Evolutionary conservation across 2,113 vertebrate species (phyloP).

Genomic region (Condylura cristata): DNA sequence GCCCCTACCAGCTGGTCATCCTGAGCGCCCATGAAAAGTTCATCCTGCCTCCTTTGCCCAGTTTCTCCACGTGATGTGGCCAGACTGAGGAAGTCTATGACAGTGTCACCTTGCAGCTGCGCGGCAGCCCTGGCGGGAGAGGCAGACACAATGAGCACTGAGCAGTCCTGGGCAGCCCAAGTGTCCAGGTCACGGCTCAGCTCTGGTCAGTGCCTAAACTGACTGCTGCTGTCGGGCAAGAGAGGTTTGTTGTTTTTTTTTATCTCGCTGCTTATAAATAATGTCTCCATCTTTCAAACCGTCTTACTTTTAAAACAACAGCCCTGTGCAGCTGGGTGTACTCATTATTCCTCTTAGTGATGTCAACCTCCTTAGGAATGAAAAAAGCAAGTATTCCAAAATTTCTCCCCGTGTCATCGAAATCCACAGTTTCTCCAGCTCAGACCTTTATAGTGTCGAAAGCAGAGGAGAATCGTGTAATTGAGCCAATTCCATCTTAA

Average conservation of each 20-base stretch:
- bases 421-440: not conserved
- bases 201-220: not conserved
- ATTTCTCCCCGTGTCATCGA: not conserved
- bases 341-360: conserved; percentile 35
- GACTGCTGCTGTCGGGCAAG: not conserved
- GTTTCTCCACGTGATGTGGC: not conserved
- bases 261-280: conserved; percentile 70
- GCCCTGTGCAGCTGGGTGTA: conserved; percentile 49
- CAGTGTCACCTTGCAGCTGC: not conserved
- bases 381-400: not conserved
- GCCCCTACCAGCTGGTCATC: not conserved
- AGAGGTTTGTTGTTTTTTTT: conserved; percentile 32
- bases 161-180: not conserved
- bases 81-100: not conserved
- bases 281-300: conserved; percentile 68
- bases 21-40: not conserved
- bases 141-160: fast-evolving
- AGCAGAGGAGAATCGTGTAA: not conserved
- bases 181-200: not conserved
- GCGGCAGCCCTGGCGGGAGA: not conserved
- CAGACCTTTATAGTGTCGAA: not conserved
- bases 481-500: not conserved
- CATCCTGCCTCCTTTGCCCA: not conserved
- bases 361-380: not conserved
- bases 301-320: not conserved